Evolutionary conservation across 2,888 invertebrate species (phyloP).

Genomic region (Eretmocerus hayati): DNA sequence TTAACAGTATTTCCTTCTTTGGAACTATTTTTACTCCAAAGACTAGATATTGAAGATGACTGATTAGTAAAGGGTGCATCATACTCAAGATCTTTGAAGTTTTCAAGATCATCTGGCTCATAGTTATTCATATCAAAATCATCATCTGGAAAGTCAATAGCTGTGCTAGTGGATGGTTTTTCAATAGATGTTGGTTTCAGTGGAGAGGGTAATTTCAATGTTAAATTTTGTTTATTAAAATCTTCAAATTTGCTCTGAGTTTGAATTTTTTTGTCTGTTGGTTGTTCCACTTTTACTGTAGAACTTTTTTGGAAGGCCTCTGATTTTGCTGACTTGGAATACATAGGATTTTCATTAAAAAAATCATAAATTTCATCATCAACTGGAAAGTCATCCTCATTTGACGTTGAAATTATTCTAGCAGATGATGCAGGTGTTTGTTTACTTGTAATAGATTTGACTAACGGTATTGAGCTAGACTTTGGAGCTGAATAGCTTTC

Average conservation of each 20-base stretch:
- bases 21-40: background rate
- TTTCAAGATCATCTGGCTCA: constrained; percentile 11
- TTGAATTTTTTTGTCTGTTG: background rate
- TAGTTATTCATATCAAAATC: too few species aligned
- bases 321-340: constrained; percentile 1
- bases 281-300: background rate
- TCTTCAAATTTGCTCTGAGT: background rate
- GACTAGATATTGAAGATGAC: background rate
- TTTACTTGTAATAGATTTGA: background rate
- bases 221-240: background rate
- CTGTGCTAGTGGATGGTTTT: background rate
- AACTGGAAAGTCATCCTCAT: constrained; percentile 11
- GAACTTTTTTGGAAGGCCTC: background rate
- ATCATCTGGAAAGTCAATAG: constrained; percentile 11
- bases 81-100: constrained; percentile 3
- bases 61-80: constrained; percentile 1
- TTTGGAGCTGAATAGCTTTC: constrained; percentile 6
- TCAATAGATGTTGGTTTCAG: background rate
- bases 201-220: constrained; percentile 4
- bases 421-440: background rate
- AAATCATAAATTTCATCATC: constrained; percentile 18
- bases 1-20: background rate
- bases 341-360: background rate
- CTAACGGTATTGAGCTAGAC: background rate
- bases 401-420: background rate